A percentile compares a stretch with the other conserved stretches of the same genome.
Conservation (phyloP, 2,888 invertebrate species). For the Netelia inedita region DNA sequence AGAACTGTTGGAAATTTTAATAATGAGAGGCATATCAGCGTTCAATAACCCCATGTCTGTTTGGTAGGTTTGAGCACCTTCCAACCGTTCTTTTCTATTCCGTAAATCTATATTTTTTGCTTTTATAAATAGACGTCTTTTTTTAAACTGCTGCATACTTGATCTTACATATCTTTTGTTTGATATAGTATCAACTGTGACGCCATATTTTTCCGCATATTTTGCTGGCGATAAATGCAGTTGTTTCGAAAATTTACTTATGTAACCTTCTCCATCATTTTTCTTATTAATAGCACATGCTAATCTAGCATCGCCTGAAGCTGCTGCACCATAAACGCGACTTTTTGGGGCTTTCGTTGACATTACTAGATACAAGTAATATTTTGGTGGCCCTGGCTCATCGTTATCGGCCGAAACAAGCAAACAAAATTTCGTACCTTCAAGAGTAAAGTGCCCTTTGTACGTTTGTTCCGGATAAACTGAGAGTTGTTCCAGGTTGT, state of each 20-base stretch:
- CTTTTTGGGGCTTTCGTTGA: constrained; percentile 69
- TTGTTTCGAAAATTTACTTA: constrained; percentile 33
- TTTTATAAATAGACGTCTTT: constrained; percentile 46
- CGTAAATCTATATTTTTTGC: constrained; percentile 54
- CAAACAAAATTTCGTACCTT: too few relatives aligned
- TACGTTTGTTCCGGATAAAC: too few relatives aligned
- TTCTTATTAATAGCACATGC: constrained; percentile 58
- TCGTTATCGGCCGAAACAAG: too few relatives aligned
- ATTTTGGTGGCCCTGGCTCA: too few relatives aligned
- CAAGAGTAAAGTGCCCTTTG: too few relatives aligned
- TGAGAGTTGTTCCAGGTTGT: too few relatives aligned
- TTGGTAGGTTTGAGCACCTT: constrained; percentile 61
- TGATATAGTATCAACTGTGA: neutral
- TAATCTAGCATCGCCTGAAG: constrained; percentile 53
- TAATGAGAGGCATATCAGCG: constrained; percentile 48
- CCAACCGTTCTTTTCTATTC: constrained; percentile 61
- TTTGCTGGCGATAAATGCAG: constrained; percentile 32
- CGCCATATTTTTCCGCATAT: constrained; percentile 22
- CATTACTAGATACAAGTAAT: constrained; percentile 62
- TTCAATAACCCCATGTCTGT: constrained; percentile 55
- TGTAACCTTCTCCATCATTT: constrained; percentile 58
- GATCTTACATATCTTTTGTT: constrained; percentile 9
- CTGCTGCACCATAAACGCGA: constrained; percentile 44
- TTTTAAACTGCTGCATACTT: neutral
- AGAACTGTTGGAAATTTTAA: constrained; percentile 59